Evolutionary conservation across 1,140 invertebrate genomes (phyloP).

Genomic region (Rhopalosiphum maidis): DNA sequence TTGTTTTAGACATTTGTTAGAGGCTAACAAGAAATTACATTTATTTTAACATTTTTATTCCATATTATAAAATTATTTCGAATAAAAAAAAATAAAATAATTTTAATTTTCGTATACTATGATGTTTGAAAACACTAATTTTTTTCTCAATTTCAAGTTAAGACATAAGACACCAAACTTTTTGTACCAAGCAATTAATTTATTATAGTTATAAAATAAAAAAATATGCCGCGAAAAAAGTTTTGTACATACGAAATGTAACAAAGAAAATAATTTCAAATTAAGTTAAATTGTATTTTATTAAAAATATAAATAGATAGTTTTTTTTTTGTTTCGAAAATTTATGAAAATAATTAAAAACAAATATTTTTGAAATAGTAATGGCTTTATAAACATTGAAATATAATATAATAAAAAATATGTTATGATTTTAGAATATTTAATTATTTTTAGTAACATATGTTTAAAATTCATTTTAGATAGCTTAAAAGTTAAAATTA

Average conservation of each 20-base stretch:
- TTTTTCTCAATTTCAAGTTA: not conserved
- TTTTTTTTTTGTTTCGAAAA: too few species aligned
- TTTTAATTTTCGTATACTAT: too few species aligned
- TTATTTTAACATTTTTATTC: not conserved
- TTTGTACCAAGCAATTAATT: too few species aligned
- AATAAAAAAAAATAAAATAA: not conserved
- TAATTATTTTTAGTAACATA: not conserved
- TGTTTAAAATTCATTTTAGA: not conserved
- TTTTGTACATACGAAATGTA: not conserved
- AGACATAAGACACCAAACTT: too few species aligned
- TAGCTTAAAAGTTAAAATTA: not conserved
- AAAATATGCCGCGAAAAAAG: not conserved
- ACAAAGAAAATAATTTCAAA: too few species aligned
- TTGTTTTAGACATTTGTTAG: not conserved
- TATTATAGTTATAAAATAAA: not conserved
- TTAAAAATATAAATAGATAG: not conserved
- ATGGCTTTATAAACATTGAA: not conserved
- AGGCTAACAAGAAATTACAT: not conserved
- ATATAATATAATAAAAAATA: too few species aligned
- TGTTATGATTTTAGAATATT: not conserved
- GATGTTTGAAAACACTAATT: not conserved
- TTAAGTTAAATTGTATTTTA: not conserved
- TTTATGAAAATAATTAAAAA: not conserved
- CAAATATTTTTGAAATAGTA: not conserved
- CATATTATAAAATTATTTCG: not conserved